phyloP scores from a whole-genome alignment of 2,113 vertebrate genomes.

The Xiphophorus maculatus region DNA sequence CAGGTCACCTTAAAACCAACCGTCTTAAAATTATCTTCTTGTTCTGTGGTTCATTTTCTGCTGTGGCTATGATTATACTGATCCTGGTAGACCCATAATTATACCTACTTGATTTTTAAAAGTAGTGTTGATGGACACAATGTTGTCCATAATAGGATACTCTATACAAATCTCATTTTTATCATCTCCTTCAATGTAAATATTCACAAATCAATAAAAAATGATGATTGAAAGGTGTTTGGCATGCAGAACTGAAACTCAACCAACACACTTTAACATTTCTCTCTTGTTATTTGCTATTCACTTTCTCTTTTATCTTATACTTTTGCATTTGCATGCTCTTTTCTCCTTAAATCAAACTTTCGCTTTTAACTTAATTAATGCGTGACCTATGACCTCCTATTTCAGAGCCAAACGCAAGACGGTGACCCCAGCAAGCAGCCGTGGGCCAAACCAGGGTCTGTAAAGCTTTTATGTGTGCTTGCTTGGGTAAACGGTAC shows the following conservation, averaged over 20 bases:
- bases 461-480: constrained; percentile 67
- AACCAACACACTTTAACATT: constrained; percentile 54
- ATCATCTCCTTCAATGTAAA: background rate
- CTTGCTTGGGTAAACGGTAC: background rate
- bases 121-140: background rate
- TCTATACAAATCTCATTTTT: background rate
- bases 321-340: constrained; percentile 38
- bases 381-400: constrained; percentile 41
- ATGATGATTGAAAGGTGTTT: constrained; percentile 22
- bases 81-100: background rate
- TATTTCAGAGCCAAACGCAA: constrained; percentile 80
- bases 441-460: constrained; percentile 91
- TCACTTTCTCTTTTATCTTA: constrained; percentile 18
- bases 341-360: constrained; percentile 3
- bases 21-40: background rate
- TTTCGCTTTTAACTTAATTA: constrained; percentile 10
- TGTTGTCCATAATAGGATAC: background rate
- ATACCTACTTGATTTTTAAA: background rate
- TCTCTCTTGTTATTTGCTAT: constrained; percentile 15
- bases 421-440: constrained; percentile 84
- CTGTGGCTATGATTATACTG: background rate
- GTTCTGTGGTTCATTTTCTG: constrained; percentile 19
- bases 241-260: constrained; percentile 68
- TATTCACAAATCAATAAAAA: background rate
- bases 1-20: constrained; percentile 83